Base-by-base conservation (phyloP, 30 jellyfish, hydroid and myxozoan genomes). In the Haliclystus octoradiatus region DNA sequence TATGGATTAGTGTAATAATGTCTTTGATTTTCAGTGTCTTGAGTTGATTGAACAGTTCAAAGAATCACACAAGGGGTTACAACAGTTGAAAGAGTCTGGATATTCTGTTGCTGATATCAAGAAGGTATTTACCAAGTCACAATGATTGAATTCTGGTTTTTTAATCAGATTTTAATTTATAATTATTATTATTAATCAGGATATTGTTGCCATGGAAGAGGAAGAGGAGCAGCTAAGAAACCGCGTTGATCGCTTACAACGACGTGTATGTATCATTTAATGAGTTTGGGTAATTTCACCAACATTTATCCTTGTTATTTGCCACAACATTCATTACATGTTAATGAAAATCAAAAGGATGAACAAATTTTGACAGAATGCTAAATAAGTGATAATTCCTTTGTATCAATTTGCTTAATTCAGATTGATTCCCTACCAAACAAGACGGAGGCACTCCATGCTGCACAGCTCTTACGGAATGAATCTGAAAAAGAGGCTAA, bases 171-270 rank as follows among this genome's bases (percentile, higher is more conserved):
- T 9, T 40, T 5, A 40, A 40, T n/a, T n/a, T n/a, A n/a, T n/a
- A n/a, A n/a, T n/a, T n/a, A n/a, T n/a, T n/a, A n/a, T n/a, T n/a
- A n/a, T n/a, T n/a, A n/a, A n/a, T n/a, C 28, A 83, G 95, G 95
- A 84, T 47, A 84, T 84, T 3, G 30, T 76, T 30, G 52, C 95
- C 28, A 84, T 84, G 95, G 95, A 84, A 49, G 95, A 84, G 50
- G 95, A 84, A 35, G 74, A 77, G 31, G 92, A 84, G 50, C 95
- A 84, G 79, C 85, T 84, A 2, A 66, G 51, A 27, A 76, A 76
- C 30, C 57, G 95, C 50, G 66, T 84, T 26, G 95, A 84, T 33
- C 68, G 95, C 28, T 81, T 84, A 30, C 69, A 75, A 50, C 69
- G 61, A 62, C 64, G 95, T 78, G 95, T 84, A 66, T 62, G 69